A percentile compares a stretch with the other conserved stretches of the same genome.
phyloP scores from a whole-genome alignment of 2,797 vertebrate genomes.

The Hybognathus amarus region DNA sequence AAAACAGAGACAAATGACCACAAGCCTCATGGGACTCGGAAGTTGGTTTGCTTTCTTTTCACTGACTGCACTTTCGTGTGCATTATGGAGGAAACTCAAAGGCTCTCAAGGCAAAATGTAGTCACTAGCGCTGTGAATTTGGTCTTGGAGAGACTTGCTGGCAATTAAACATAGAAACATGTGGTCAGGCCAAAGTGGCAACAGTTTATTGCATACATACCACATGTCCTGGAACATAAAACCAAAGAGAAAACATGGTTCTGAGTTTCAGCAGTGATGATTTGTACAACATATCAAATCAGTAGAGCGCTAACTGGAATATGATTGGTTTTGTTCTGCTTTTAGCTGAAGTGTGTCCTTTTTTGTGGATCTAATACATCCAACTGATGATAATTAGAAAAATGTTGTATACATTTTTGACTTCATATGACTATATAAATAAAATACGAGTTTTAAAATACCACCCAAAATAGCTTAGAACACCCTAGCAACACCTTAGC shows the following conservation, averaged over 20 bases:
- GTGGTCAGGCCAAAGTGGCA: background rate
- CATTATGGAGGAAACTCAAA: slow-evolving; percentile 13
- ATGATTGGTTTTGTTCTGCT: background rate
- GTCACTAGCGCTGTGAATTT: background rate
- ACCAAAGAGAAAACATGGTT: background rate
- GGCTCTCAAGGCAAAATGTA: slow-evolving; percentile 15
- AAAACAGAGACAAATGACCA: slow-evolving; percentile 14
- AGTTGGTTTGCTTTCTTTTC: slow-evolving; percentile 32
- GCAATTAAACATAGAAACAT: slow-evolving; percentile 17
- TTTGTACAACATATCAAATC: background rate
- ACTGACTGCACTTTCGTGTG: background rate
- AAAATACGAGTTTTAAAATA: no score
- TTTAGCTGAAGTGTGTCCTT: no score
- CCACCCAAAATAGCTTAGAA: no score
- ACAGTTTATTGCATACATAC: background rate
- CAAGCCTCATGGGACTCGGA: slow-evolving; percentile 20
- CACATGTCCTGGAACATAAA: background rate
- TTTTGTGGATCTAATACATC: no score
- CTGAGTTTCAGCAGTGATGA: background rate
- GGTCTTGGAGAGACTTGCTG: slow-evolving; percentile 14
- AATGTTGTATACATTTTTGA: no score
- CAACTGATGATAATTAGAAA: no score
- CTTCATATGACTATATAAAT: no score
- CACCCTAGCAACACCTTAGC: no score
- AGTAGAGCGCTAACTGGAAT: background rate